A percentile compares a stretch with the other conserved stretches of the same genome.
These are phyloP conservation scores for Cremastinae sp. DNA, from an alignment of 2,888 invertebrate species.

Conservation along the genomic window DNA sequence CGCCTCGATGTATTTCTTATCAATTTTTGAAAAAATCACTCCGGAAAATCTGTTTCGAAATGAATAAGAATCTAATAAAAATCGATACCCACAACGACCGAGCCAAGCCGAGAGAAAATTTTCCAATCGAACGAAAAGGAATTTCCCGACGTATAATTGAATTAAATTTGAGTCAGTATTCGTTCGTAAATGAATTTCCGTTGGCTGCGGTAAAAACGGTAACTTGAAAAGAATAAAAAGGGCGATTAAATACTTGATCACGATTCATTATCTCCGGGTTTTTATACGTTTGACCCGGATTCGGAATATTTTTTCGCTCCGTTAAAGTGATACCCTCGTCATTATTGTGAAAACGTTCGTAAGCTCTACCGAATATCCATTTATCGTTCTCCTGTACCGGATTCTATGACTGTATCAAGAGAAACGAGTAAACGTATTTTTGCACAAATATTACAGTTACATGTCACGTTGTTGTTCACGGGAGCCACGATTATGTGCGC, in stretches of 20 bases:
- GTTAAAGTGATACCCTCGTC: neutral
- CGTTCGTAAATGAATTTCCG: neutral
- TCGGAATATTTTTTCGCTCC: neutral
- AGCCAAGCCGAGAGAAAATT: too few relatives aligned
- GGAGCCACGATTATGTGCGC: slow-evolving; percentile 5
- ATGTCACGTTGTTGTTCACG: slow-evolving; percentile 14
- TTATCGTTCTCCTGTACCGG: slow-evolving; percentile 7
- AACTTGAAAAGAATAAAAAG: too few relatives aligned
- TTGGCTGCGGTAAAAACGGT: neutral
- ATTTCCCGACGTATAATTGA: too few relatives aligned
- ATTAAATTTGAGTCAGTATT: neutral
- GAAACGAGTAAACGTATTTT: neutral
- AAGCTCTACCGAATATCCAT: slow-evolving; percentile 8
- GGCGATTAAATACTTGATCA: neutral
- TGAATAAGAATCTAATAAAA: too few relatives aligned
- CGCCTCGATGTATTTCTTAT: too few relatives aligned
- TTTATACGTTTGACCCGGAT: neutral
- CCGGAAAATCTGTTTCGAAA: too few relatives aligned
- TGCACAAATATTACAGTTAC: slow-evolving; percentile 19
- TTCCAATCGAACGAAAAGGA: too few relatives aligned
- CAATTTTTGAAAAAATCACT: too few relatives aligned
- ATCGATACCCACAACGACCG: too few relatives aligned
- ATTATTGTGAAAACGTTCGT: neutral
- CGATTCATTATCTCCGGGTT: neutral
- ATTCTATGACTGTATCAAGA: neutral